A percentile compares a stretch with the other conserved stretches of the same genome.
Conservation (phyloP, 2,113 vertebrate genomes). For the Oryzias woworae region DNA sequence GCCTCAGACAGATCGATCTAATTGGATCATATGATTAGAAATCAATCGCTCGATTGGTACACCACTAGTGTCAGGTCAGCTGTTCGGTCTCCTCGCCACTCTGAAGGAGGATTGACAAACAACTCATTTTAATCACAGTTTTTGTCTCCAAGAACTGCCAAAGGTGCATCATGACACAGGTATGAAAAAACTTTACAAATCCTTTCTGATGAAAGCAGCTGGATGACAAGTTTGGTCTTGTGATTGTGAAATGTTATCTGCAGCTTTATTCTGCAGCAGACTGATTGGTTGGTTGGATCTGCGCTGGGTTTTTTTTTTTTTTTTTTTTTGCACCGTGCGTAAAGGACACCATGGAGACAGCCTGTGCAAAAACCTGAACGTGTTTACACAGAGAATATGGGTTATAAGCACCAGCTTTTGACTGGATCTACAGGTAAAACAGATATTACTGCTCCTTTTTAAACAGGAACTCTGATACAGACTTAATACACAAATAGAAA, state of each 20-base stretch:
- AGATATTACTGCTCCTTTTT: too few species aligned
- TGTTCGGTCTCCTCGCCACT: too few species aligned
- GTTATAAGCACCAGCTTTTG: constrained; percentile 31
- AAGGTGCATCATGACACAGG: constrained; percentile 28
- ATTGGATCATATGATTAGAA: too few species aligned
- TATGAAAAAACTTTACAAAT: constrained; percentile 37
- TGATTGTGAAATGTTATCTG: constrained; percentile 42
- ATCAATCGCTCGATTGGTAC: too few species aligned
- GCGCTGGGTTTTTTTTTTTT: constrained; percentile 8
- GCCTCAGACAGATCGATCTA: too few species aligned
- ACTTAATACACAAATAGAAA: too few species aligned
- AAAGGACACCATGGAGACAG: constrained; percentile 52
- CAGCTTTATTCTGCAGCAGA: constrained; percentile 42
- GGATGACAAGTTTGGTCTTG: constrained; percentile 68
- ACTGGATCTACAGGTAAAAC: constrained; percentile 37
- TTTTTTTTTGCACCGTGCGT: constrained; percentile 48
- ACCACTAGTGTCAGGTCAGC: too few species aligned
- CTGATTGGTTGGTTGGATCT: constrained; percentile 54
- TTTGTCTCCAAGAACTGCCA: constrained; percentile 29
- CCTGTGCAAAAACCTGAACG: constrained; percentile 66
- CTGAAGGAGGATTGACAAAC: constrained; percentile 10
- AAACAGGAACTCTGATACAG: too few species aligned
- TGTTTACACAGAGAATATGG: constrained; percentile 43
- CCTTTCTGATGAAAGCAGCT: constrained; percentile 38
- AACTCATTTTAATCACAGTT: constrained; percentile 42